Conservation (phyloP, 1,140 invertebrate species). For the Nixonia krombeini region DNA sequence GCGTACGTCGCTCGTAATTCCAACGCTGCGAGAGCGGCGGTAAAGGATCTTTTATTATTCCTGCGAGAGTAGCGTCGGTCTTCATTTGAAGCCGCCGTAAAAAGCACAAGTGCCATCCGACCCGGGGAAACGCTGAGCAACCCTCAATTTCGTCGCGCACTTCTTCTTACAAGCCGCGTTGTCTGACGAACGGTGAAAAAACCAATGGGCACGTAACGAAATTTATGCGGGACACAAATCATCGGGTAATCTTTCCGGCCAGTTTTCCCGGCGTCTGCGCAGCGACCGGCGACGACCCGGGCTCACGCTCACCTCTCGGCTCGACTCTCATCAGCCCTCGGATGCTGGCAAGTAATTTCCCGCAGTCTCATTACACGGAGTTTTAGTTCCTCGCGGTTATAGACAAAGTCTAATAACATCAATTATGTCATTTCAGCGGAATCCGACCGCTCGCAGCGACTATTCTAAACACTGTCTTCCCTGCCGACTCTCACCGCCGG, state of each 20-base stretch:
- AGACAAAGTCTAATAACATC: slow-evolving; percentile 66
- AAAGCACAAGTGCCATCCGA: too few relatives aligned
- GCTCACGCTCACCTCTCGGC: slow-evolving; percentile 28
- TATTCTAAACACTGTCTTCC: slow-evolving; percentile 54
- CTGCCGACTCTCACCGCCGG: slow-evolving; percentile 19
- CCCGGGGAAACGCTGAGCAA: too few relatives aligned
- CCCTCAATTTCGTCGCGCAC: too few relatives aligned
- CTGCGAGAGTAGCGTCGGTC: too few relatives aligned
- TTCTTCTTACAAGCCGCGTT: too few relatives aligned
- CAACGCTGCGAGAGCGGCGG: too few relatives aligned
- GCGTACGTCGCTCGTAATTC: too few relatives aligned
- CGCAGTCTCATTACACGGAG: slow-evolving; percentile 51
- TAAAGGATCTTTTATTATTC: too few relatives aligned
- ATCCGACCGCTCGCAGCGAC: slow-evolving; percentile 54
- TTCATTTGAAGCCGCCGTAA: too few relatives aligned
- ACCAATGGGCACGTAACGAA: background rate
- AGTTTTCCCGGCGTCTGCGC: background rate
- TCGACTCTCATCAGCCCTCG: slow-evolving; percentile 21
- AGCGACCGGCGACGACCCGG: slow-evolving; percentile 21
- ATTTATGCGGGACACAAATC: slow-evolving; percentile 18
- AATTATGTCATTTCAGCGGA: slow-evolving; percentile 66
- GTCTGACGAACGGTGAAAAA: too few relatives aligned
- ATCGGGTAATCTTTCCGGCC: background rate
- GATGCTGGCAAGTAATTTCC: slow-evolving; percentile 65
- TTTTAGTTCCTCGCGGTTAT: slow-evolving; percentile 59